These are phyloP conservation scores for Cydia amplana DNA, from an alignment of 1,140 invertebrate species.

Conservation along the genomic window DNA sequence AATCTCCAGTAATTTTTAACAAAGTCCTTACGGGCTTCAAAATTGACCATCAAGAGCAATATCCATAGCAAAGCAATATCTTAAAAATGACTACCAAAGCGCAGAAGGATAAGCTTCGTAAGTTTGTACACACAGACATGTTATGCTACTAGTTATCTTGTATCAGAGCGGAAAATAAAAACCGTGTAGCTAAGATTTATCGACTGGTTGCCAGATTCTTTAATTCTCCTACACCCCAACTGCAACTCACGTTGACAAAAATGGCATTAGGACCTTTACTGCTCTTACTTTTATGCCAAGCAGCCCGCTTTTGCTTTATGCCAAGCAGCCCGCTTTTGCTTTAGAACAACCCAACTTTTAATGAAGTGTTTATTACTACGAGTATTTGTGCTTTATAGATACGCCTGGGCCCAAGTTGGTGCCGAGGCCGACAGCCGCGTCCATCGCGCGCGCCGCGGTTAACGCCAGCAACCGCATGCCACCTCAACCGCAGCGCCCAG, in stretches of 20 bases:
- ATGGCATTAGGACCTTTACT: too few relatives aligned
- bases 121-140: slow-evolving; percentile 39
- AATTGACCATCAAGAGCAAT: slow-evolving; percentile 38
- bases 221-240: too few relatives aligned
- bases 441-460: slow-evolving; percentile 63
- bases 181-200: too few relatives aligned
- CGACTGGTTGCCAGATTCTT: too few relatives aligned
- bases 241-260: too few relatives aligned
- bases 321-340: too few relatives aligned
- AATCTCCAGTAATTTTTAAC: slow-evolving; percentile 47
- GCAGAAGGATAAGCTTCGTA: slow-evolving; percentile 64
- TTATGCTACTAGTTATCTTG: too few relatives aligned
- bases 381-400: background rate
- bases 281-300: too few relatives aligned
- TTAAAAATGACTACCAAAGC: slow-evolving; percentile 56
- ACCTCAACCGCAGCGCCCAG: slow-evolving; percentile 45
- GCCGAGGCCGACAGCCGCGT: slow-evolving; percentile 63
- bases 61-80: slow-evolving; percentile 28
- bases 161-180: too few relatives aligned
- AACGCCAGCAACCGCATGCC: slow-evolving; percentile 61
- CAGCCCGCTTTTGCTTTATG: too few relatives aligned
- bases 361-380: background rate
- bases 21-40: slow-evolving; percentile 16
- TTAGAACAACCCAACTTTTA: too few relatives aligned
- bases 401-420: background rate